phyloP scores from a whole-genome alignment of 2,888 invertebrate species.

The Agonopterix arenella region DNA sequence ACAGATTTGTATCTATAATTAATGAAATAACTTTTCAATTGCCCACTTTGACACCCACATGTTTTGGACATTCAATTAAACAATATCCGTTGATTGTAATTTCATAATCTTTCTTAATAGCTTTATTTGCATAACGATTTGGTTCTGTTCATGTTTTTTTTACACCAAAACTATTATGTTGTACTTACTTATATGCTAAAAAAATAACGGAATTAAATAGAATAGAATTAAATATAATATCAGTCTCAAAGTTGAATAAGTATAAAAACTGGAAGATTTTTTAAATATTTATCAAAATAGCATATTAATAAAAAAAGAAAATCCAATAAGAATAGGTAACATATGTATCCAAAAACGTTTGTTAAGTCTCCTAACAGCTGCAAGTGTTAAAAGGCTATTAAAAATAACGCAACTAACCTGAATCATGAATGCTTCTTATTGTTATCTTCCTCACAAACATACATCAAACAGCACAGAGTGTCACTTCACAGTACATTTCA shows the following conservation, averaged over 20 bases:
- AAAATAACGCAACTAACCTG: conserved; percentile 52
- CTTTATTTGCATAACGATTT: neutral
- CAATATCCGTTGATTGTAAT: conserved; percentile 30
- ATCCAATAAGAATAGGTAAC: neutral
- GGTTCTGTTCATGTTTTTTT: too few species aligned
- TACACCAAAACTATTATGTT: too few species aligned
- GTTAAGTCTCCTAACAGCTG: neutral
- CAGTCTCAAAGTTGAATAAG: too few species aligned
- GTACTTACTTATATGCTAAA: too few species aligned
- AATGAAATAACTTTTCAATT: conserved; percentile 37
- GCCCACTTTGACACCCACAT: conserved; percentile 37
- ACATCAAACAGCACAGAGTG: conserved; percentile 54
- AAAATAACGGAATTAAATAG: too few species aligned
- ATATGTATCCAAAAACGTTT: neutral
- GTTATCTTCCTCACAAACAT: conserved; percentile 50
- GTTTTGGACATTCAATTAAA: conserved; percentile 24
- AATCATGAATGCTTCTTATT: conserved; percentile 63
- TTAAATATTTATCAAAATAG: too few species aligned
- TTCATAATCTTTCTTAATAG: conserved; percentile 21
- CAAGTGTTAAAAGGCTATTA: neutral
- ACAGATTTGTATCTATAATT: conserved; percentile 37
- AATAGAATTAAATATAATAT: too few species aligned
- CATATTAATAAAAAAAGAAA: neutral
- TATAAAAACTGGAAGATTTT: too few species aligned
- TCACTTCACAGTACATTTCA: conserved; percentile 73